A percentile compares a stretch with the other conserved stretches of the same genome.
Conservation (phyloP, 2,113 vertebrate genomes). For the Tinamus guttatus region DNA sequence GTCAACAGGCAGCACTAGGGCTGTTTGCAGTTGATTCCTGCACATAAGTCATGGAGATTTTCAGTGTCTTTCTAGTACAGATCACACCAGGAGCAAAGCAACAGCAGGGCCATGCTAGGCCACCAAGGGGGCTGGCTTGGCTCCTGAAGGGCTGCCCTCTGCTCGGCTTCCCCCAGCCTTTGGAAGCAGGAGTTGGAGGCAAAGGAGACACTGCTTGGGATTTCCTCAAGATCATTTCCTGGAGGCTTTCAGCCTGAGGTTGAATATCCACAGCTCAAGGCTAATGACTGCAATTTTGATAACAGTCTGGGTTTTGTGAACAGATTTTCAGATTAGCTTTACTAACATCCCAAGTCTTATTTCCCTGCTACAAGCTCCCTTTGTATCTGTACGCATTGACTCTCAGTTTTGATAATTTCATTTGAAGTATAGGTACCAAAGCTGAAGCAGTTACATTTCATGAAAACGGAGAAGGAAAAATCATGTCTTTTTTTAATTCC, state of each 20-base stretch:
- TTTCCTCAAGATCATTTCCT: background rate
- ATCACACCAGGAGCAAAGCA: background rate
- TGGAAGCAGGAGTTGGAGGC: too few species aligned
- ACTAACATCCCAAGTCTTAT: background rate
- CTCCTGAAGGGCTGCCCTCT: too few species aligned
- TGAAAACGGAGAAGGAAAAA: background rate
- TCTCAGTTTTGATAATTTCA: background rate
- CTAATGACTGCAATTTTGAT: background rate
- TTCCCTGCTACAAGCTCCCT: background rate
- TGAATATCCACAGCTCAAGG: background rate
- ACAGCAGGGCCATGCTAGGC: background rate
- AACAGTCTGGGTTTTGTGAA: background rate
- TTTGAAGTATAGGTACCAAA: background rate
- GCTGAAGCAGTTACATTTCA: background rate
- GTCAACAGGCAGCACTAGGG: background rate
- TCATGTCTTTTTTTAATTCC: background rate
- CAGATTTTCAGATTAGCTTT: background rate
- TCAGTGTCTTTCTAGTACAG: background rate
- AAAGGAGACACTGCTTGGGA: background rate
- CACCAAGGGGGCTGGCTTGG: background rate
- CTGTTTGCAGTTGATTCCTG: background rate
- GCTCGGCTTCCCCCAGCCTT: too few species aligned
- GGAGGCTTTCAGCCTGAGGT: background rate
- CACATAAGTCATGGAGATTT: background rate
- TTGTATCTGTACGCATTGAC: background rate